A percentile compares a stretch with the other conserved stretches of the same genome.
phyloP scores from a whole-genome alignment of 2,888 invertebrate genomes.

The Amphimallon solstitiale region DNA sequence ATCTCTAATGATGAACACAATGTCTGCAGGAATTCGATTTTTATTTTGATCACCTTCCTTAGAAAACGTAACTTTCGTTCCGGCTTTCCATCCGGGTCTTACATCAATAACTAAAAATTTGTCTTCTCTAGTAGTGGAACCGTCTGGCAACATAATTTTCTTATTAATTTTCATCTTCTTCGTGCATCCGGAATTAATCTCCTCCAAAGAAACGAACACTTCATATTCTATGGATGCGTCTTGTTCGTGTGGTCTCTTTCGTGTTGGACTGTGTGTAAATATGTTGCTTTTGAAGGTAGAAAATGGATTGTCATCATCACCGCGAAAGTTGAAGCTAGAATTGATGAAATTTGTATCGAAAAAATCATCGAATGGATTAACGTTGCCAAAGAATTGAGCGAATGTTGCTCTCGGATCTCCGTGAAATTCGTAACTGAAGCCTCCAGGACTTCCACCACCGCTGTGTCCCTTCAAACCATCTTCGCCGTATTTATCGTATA shows the following conservation, averaged over 20 bases:
- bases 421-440: conserved; percentile 86
- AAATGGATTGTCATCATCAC: conserved; percentile 73
- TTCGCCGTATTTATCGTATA: conserved; percentile 92
- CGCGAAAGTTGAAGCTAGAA: conserved; percentile 67
- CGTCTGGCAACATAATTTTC: conserved; percentile 82
- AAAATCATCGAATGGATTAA: conserved; percentile 89
- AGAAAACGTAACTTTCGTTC: conserved; percentile 96
- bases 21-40: conserved; percentile 92
- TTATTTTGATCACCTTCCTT: conserved; percentile 92
- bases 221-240: conserved; percentile 92
- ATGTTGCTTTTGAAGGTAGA: conserved; percentile 61
- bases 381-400: conserved; percentile 94
- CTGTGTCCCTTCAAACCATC: conserved; percentile 86
- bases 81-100: conserved; percentile 97
- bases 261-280: conserved; percentile 65
- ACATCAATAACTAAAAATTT: conserved; percentile 91
- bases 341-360: conserved; percentile 73
- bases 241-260: conserved; percentile 73
- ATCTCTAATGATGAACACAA: conserved; percentile 93
- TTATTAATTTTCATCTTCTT: conserved; percentile 98
- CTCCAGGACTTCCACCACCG: conserved; percentile 64
- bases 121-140: conserved; percentile 83
- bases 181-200: conserved; percentile 85
- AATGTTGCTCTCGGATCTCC: conserved; percentile 96
- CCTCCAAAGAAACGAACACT: conserved; percentile 88